Conservation (phyloP, 2,113 vertebrate species). For the Mixornis gularis region DNA sequence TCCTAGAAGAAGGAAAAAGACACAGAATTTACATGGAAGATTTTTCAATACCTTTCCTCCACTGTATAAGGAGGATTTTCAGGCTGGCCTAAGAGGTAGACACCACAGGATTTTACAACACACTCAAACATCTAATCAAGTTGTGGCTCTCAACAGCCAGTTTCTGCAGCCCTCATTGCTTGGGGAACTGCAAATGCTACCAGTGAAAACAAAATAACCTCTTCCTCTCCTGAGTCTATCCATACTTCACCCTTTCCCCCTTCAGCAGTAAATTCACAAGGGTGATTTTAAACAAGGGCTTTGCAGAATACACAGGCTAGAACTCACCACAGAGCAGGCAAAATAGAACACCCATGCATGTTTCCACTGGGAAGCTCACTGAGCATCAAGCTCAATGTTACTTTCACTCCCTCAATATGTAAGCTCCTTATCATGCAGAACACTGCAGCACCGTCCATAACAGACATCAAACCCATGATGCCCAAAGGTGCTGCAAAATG, state of each 20-base stretch:
- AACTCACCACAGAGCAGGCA: neutral
- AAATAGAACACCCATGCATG: rapidly evolving
- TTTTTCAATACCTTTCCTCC: neutral
- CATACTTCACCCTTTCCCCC: neutral
- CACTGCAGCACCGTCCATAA: neutral
- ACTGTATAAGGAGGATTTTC: neutral
- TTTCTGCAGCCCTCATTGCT: neutral
- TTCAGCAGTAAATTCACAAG: constrained; percentile 1
- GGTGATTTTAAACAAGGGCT: neutral
- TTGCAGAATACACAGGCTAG: neutral
- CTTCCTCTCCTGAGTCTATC: neutral
- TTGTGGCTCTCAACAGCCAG: neutral
- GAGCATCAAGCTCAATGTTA: neutral
- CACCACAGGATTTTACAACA: neutral
- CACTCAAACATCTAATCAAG: neutral
- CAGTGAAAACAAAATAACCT: neutral
- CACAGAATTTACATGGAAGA: neutral
- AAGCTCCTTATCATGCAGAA: neutral
- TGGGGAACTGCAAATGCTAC: neutral
- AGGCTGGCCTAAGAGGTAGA: neutral
- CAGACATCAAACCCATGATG: neutral
- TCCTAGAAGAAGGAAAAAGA: neutral
- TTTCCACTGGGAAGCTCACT: neutral
- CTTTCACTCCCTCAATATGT: neutral
- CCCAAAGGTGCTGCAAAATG: neutral